Evolutionary conservation across 92 coral and sea anemone genomes (phyloP).

Genomic region (Ricordea florida): DNA sequence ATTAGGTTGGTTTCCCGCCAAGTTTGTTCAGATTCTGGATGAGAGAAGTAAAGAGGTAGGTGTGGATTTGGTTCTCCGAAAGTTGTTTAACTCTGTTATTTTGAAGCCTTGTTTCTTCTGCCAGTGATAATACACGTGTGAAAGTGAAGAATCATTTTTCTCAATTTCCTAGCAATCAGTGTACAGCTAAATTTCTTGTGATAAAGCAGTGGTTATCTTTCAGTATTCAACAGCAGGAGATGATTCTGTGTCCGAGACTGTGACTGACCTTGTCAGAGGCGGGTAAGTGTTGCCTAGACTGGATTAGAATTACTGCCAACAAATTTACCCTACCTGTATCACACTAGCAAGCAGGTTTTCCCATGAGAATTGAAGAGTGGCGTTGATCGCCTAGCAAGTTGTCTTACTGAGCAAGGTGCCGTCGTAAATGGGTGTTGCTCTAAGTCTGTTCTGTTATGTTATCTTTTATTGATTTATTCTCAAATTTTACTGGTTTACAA

Average conservation of each 20-base stretch:
- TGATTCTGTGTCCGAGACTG: constrained; percentile 97
- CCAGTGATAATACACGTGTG: too few species aligned
- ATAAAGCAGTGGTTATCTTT: neutral
- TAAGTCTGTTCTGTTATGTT: too few species aligned
- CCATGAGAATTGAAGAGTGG: too few species aligned
- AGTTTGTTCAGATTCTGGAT: constrained; percentile 95
- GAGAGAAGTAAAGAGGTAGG: constrained; percentile 99
- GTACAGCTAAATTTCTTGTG: neutral
- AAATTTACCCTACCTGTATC: neutral
- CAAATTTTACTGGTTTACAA: too few species aligned
- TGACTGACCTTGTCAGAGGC: constrained; percentile 96
- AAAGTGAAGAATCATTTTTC: neutral
- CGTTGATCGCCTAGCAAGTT: too few species aligned
- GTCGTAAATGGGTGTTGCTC: too few species aligned
- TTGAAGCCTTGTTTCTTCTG: too few species aligned
- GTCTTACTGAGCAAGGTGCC: too few species aligned
- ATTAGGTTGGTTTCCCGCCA: constrained; percentile 99
- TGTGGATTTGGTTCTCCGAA: neutral
- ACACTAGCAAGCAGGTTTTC: too few species aligned
- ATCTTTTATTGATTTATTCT: too few species aligned
- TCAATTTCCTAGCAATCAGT: neutral
- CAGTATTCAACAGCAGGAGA: constrained; percentile 98
- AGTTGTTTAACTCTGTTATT: neutral
- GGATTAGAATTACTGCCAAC: neutral
- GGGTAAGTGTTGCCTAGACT: constrained; percentile 61